Percentiles rank a stretch among this genome's conserved stretches.
Conservation (phyloP, 2,113 vertebrate genomes). For the Perognathus longimembris region DNA sequence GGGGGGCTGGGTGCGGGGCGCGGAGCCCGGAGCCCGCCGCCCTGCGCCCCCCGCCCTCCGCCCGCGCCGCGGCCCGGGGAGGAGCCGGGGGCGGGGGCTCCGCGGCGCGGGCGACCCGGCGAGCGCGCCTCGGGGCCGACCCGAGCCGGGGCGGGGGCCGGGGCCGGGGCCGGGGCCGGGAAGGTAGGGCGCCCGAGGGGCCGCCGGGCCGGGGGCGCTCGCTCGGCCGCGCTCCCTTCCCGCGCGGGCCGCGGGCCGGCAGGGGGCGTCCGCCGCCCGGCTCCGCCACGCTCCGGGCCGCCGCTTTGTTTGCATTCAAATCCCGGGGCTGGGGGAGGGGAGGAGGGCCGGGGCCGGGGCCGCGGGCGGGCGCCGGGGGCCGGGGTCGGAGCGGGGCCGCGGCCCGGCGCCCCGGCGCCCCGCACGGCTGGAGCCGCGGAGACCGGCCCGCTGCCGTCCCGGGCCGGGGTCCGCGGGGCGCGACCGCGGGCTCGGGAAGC, state of each 20-base stretch:
- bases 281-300: constrained; percentile 74
- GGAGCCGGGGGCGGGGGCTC: not conserved
- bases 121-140: constrained; percentile 2
- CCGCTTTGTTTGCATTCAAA: constrained; percentile 81
- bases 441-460: not conserved
- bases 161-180: not conserved
- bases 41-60: not conserved
- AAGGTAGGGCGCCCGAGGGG: not conserved
- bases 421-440: not conserved
- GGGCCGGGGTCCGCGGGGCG: constrained; percentile 13
- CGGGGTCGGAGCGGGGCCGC: not conserved
- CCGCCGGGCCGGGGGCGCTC: not conserved
- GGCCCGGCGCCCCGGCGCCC: no score
- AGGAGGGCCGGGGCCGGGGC: constrained; percentile 15
- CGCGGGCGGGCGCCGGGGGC: not conserved
- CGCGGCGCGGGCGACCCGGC: not conserved
- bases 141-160: not conserved
- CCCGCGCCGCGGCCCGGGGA: not conserved
- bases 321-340: constrained; percentile 70
- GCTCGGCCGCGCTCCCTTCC: constrained; percentile 56
- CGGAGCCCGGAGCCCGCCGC: not conserved
- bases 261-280: constrained; percentile 74
- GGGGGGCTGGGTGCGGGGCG: constrained; percentile 27
- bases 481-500: constrained; percentile 26
- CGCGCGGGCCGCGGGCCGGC: constrained; percentile 58